phyloP scores from a whole-genome alignment of 2,888 invertebrate genomes.

The Trachelus iudaicus region DNA sequence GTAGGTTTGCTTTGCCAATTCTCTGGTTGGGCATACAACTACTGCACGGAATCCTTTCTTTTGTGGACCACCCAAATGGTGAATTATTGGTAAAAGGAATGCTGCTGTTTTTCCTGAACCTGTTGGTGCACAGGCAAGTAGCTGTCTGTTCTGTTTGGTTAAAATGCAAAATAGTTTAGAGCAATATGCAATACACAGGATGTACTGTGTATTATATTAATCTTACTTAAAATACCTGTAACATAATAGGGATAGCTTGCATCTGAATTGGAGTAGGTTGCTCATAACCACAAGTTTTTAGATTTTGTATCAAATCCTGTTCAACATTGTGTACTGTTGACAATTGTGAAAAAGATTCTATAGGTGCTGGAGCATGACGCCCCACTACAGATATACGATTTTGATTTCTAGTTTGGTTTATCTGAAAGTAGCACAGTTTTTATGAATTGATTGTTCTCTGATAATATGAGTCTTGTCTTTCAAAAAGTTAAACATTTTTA shows the following conservation, averaged over 20 bases:
- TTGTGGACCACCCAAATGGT: conserved; percentile 76
- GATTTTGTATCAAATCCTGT: conserved; percentile 74
- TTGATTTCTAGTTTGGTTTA: conserved; percentile 79
- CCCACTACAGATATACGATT: conserved; percentile 85
- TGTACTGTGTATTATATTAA: neutral
- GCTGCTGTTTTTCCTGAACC: conserved; percentile 98
- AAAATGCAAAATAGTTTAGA: conserved; percentile 24
- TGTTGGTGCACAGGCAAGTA: conserved; percentile 96
- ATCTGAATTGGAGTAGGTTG: conserved; percentile 92
- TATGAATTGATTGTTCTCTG: neutral
- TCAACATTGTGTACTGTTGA: conserved; percentile 69
- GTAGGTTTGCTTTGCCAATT: conserved; percentile 91
- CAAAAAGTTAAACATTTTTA: conserved; percentile 26
- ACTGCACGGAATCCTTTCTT: conserved; percentile 86
- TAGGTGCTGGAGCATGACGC: conserved; percentile 81
- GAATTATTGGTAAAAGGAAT: conserved; percentile 89
- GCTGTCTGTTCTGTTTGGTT: conserved; percentile 74
- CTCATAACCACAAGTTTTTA: conserved; percentile 76
- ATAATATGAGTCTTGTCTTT: neutral
- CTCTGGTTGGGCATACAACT: conserved; percentile 92
- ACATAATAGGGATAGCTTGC: conserved; percentile 91
- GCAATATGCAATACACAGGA: neutral
- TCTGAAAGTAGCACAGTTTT: conserved; percentile 65
- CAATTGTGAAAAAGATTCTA: conserved; percentile 78
- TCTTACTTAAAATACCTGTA: conserved; percentile 70